Percentiles rank a stretch among this genome's conserved stretches.
phyloP scores from a whole-genome alignment of 1,140 invertebrate species.

The Dinothrombium tinctorium region DNA sequence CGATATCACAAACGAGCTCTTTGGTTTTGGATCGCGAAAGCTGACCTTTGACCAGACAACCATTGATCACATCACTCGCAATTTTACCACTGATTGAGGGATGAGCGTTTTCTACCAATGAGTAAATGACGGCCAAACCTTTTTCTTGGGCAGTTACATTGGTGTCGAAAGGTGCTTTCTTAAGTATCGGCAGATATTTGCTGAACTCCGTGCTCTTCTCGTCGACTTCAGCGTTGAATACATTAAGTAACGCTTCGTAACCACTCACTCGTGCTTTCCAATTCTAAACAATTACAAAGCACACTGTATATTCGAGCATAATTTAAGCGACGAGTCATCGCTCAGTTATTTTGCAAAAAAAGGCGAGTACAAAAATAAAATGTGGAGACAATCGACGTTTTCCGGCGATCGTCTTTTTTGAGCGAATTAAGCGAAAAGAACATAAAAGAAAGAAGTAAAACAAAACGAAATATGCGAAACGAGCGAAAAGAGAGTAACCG shows the following conservation, averaged over 20 bases:
- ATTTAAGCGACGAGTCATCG: neutral
- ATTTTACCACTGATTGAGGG: conserved; percentile 40
- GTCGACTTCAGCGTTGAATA: conserved; percentile 43
- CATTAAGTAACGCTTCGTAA: conserved; percentile 73
- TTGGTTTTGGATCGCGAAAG: conserved; percentile 73
- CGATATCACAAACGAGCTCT: conserved; percentile 64
- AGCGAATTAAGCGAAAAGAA: too few species aligned
- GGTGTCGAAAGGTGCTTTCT: conserved; percentile 81
- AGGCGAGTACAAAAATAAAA: too few species aligned
- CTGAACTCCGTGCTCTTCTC: conserved; percentile 80
- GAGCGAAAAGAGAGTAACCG: neutral
- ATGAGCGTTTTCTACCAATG: conserved; percentile 68
- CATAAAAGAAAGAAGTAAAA: conserved; percentile 12
- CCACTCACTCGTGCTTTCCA: conserved; percentile 84
- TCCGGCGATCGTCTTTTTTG: too few species aligned
- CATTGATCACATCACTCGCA: conserved; percentile 61
- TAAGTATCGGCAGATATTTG: conserved; percentile 69
- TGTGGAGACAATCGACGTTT: too few species aligned
- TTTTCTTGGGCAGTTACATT: conserved; percentile 91
- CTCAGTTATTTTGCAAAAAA: too few species aligned
- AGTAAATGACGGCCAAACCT: conserved; percentile 66
- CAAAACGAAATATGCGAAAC: neutral
- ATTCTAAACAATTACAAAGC: conserved; percentile 28
- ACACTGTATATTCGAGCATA: too few species aligned
- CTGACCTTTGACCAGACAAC: conserved; percentile 73